These are phyloP conservation scores for Antigone vipio DNA, from an alignment of 2,113 vertebrate species.

Conservation along the genomic window DNA sequence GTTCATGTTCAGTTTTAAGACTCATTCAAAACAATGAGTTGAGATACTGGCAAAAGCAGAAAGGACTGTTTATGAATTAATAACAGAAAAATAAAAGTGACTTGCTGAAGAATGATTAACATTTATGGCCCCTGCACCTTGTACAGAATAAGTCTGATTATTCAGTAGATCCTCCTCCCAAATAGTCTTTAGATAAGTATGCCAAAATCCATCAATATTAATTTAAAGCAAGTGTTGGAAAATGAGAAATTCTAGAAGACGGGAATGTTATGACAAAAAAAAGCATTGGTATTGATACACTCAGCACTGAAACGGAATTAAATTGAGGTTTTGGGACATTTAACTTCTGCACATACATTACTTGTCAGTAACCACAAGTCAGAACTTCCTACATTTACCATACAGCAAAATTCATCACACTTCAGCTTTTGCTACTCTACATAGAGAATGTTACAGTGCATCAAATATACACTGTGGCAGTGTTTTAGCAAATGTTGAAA, in stretches of 20 bases:
- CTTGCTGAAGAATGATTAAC: background rate
- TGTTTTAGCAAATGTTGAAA: rapidly evolving
- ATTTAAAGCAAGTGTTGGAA: background rate
- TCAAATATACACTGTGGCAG: rapidly evolving
- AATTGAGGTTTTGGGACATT: background rate
- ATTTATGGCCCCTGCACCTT: background rate
- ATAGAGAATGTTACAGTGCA: rapidly evolving
- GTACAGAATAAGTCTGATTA: background rate
- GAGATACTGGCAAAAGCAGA: background rate
- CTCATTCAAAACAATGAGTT: background rate
- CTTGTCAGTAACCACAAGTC: background rate
- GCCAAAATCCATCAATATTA: background rate
- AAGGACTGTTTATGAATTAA: background rate
- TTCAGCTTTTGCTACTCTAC: background rate
- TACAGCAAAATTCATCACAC: background rate
- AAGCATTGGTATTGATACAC: background rate
- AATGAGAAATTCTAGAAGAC: background rate
- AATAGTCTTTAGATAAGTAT: background rate
- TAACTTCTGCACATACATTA: background rate
- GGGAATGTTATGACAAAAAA: background rate
- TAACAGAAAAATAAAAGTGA: background rate
- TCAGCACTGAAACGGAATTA: background rate
- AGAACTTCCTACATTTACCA: background rate
- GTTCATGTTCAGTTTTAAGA: background rate
- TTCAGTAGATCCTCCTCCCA: background rate